Conservation (phyloP, 2,797 vertebrate species). For the Meriones psammophilus region DNA sequence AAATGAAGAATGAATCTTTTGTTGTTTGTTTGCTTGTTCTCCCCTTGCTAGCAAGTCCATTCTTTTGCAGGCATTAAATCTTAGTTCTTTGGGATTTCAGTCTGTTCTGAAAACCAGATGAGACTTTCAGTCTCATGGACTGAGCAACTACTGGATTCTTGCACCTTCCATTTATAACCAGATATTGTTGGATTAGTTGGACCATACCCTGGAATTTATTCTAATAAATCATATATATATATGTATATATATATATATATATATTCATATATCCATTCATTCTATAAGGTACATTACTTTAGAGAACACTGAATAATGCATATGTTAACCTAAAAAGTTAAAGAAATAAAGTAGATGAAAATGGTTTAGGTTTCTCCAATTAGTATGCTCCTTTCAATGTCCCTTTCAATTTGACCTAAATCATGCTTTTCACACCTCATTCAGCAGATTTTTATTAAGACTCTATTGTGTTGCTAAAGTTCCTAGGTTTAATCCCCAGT, state of each 20-base stretch:
- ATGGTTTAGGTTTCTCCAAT: neutral
- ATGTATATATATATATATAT: too few species aligned
- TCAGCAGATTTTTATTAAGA: conserved; percentile 59
- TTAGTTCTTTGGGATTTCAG: neutral
- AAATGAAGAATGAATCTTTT: neutral
- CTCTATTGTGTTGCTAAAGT: neutral
- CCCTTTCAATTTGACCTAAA: conserved; percentile 38
- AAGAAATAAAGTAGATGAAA: neutral
- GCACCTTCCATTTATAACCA: too few species aligned
- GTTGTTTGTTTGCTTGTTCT: neutral
- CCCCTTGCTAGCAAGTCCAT: neutral
- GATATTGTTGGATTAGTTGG: too few species aligned
- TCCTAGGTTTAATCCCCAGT: neutral
- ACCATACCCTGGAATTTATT: too few species aligned
- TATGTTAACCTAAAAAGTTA: neutral
- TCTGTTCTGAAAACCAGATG: neutral
- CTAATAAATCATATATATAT: too few species aligned
- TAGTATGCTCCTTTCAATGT: neutral
- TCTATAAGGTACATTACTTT: neutral
- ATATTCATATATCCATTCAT: neutral
- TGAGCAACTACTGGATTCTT: neutral
- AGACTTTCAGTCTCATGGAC: neutral
- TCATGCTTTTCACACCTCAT: conserved; percentile 39
- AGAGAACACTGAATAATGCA: neutral
- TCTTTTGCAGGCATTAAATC: neutral